These are phyloP conservation scores for Drosophila erecta DNA, from an alignment of 1,140 invertebrate genomes.

Conservation along the genomic window DNA sequence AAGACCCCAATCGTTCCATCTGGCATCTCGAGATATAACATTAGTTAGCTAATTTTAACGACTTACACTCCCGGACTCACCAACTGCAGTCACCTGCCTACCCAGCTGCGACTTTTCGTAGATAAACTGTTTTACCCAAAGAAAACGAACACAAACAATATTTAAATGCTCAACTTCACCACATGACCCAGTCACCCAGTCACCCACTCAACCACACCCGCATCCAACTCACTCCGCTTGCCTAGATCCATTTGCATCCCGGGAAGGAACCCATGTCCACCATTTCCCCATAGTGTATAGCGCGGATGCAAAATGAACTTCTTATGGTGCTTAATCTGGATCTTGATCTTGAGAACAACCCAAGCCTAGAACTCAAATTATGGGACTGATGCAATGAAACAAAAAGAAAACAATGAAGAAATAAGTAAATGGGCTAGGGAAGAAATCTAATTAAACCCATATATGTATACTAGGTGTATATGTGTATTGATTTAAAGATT, in stretches of 20 bases:
- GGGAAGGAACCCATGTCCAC: constrained; percentile 6
- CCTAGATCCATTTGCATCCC: constrained; percentile 11
- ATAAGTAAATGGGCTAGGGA: constrained; percentile 18
- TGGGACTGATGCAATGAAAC: constrained; percentile 78
- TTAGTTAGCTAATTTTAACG: constrained; percentile 73
- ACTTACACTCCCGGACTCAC: constrained; percentile 28
- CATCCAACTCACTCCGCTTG: constrained; percentile 22
- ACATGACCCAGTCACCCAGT: not conserved
- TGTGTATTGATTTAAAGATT: constrained; percentile 31
- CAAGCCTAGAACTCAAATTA: constrained; percentile 75
- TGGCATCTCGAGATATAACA: constrained; percentile 39
- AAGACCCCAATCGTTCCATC: not conserved
- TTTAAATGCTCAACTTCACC: constrained; percentile 13
- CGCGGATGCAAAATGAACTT: constrained; percentile 68
- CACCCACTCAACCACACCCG: not conserved
- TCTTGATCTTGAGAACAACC: constrained; percentile 69
- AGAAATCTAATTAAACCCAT: constrained; percentile 43
- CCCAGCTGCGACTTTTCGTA: constrained; percentile 1
- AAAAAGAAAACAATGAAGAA: constrained; percentile 28
- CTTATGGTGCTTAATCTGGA: constrained; percentile 75
- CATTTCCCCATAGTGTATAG: constrained; percentile 53
- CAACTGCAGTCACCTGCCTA: constrained; percentile 16
- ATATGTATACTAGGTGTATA: constrained; percentile 45
- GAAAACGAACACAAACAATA: not conserved
- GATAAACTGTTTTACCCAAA: constrained; percentile 1